Percentiles rank a stretch among this genome's conserved stretches.
Evolutionary conservation across 2,113 vertebrate genomes (phyloP).

Genomic region (Nannospalax galili): DNA sequence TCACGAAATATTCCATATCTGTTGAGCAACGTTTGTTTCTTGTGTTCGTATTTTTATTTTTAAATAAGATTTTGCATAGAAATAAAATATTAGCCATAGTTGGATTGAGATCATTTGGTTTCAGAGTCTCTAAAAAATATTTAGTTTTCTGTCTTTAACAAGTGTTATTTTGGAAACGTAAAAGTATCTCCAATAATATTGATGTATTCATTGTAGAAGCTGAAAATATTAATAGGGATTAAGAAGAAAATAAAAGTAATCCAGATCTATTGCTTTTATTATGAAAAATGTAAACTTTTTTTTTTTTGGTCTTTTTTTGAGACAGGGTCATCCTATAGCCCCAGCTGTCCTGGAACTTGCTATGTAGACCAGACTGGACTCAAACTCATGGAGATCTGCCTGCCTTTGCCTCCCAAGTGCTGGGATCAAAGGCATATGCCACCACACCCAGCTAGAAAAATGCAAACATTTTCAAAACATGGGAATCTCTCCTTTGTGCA

Average conservation of each 20-base stretch:
- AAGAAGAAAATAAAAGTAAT: constrained; percentile 42
- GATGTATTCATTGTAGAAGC: background rate
- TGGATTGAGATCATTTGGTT: constrained; percentile 16
- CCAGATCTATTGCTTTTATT: constrained; percentile 7
- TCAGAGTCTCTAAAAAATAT: constrained; percentile 31
- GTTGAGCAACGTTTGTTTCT: background rate
- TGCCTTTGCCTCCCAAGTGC: too few relatives aligned
- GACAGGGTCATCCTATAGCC: too few relatives aligned
- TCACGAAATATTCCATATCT: constrained; percentile 13
- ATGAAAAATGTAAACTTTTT: constrained; percentile 16
- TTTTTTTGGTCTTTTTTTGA: too few relatives aligned
- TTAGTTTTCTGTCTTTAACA: constrained; percentile 40
- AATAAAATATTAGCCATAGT: constrained; percentile 40
- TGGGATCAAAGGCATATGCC: too few relatives aligned
- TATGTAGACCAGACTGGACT: too few relatives aligned
- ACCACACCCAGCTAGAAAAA: too few relatives aligned
- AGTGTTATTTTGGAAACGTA: constrained; percentile 10
- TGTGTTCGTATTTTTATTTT: background rate
- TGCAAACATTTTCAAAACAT: background rate
- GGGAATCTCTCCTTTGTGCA: background rate
- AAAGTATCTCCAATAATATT: constrained; percentile 1
- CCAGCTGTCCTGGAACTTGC: too few relatives aligned
- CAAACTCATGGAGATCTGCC: too few relatives aligned
- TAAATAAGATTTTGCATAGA: constrained; percentile 34
- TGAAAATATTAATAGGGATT: constrained; percentile 34